Percentiles rank a stretch among this genome's conserved stretches.
These are phyloP conservation scores for Gadus chalcogrammus DNA, from an alignment of 2,113 vertebrate genomes.

Conservation along the genomic window DNA sequence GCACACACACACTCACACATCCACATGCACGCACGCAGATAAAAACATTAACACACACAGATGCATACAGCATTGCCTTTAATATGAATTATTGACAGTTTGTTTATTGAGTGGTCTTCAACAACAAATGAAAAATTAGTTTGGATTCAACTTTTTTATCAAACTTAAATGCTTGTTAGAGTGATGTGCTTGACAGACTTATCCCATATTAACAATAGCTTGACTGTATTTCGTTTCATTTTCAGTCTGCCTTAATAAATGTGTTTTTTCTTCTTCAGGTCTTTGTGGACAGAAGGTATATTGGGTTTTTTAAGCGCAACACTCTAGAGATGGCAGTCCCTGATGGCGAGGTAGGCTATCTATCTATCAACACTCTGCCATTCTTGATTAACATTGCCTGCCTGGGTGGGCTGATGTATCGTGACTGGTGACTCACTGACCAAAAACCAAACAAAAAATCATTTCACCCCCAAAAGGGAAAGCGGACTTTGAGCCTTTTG, in stretches of 20 bases:
- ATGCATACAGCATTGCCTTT: neutral
- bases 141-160: too few relatives aligned
- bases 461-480: conserved; percentile 68
- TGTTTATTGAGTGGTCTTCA: too few relatives aligned
- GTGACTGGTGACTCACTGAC: neutral
- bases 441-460: neutral
- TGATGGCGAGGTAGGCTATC: conserved; percentile 78
- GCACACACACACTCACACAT: too few relatives aligned
- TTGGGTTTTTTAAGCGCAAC: conserved; percentile 84
- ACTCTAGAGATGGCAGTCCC: conserved; percentile 75
- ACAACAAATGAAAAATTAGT: too few relatives aligned
- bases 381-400: neutral
- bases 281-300: conserved; percentile 83
- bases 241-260: too few relatives aligned
- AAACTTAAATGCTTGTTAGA: too few relatives aligned
- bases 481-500: conserved; percentile 80
- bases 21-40: too few relatives aligned
- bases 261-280: conserved; percentile 69
- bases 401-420: neutral
- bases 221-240: too few relatives aligned
- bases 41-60: neutral
- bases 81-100: too few relatives aligned
- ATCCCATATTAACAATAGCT: too few relatives aligned
- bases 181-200: too few relatives aligned
- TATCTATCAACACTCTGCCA: neutral